Percentiles rank a stretch among this genome's conserved stretches.
These are phyloP conservation scores for Mesorhabditis spiculigera DNA, from an alignment of 2,888 invertebrate species.

Conservation along the genomic window DNA sequence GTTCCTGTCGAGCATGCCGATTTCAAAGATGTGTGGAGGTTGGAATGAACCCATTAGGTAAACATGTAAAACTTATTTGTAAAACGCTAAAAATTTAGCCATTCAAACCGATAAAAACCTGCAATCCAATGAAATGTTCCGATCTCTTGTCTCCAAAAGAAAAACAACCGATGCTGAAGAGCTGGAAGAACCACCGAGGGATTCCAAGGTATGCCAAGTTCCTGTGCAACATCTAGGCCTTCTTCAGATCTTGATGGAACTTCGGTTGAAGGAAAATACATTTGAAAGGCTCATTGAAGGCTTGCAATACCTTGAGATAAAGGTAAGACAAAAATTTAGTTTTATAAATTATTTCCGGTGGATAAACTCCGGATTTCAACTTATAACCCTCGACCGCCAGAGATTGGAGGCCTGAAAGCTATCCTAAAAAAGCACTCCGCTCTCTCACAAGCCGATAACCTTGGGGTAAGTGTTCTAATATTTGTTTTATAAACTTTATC, in stretches of 20 bases:
- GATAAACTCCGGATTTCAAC: neutral
- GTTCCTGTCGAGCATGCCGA: conserved; percentile 31
- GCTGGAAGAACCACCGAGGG: neutral
- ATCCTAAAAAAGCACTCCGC: neutral
- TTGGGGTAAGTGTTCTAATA: neutral
- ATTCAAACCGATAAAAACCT: conserved; percentile 1
- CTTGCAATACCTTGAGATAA: conserved; percentile 32
- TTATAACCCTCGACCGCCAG: conserved; percentile 5
- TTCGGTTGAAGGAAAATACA: conserved; percentile 13
- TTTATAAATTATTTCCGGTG: neutral
- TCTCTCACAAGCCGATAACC: neutral
- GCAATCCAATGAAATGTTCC: neutral
- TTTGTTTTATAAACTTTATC: neutral
- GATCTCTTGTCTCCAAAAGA: neutral
- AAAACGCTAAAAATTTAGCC: neutral
- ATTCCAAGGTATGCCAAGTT: neutral
- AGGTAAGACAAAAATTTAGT: conserved; percentile 11
- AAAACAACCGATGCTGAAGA: neutral
- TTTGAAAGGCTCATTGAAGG: conserved; percentile 27
- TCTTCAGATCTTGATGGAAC: neutral
- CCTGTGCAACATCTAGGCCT: neutral
- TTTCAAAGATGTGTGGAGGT: conserved; percentile 33
- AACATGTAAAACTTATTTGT: conserved; percentile 10
- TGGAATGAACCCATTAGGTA: conserved; percentile 35
- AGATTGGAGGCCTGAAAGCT: neutral